Conservation (phyloP, 2,113 vertebrate species). For the Triplophysa tibetana region DNA sequence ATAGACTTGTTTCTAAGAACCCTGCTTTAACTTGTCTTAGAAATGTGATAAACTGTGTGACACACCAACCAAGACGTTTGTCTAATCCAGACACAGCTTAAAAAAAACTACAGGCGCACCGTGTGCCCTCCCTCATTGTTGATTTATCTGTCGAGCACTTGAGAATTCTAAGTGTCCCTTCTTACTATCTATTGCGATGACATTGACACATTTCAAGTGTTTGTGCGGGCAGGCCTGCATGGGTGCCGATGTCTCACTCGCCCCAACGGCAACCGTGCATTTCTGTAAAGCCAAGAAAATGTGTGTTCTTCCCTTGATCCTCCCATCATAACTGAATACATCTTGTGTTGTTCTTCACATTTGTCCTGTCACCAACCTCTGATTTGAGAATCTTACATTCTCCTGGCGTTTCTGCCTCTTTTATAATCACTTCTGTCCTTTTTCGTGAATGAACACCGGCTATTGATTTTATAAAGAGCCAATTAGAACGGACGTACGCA, state of each 20-base stretch:
- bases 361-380: not conserved
- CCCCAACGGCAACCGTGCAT: conserved; percentile 6
- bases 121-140: too few relatives aligned
- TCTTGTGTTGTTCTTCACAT: not conserved
- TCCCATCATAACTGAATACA: conserved; percentile 7
- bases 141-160: not conserved
- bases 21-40: too few relatives aligned
- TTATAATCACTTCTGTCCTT: not conserved
- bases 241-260: not conserved
- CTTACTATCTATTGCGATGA: not conserved
- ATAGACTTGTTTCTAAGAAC: too few relatives aligned
- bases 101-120: too few relatives aligned
- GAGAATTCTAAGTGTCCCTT: not conserved
- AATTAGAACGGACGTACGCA: too few relatives aligned
- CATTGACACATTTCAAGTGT: not conserved
- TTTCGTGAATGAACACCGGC: not conserved
- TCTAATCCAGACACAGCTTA: too few relatives aligned
- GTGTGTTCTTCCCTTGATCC: conserved; percentile 2
- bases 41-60: too few relatives aligned
- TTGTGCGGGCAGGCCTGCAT: too few relatives aligned
- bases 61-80: too few relatives aligned
- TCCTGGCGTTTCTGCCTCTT: not conserved
- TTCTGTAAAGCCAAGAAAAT: not conserved
- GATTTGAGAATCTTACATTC: not conserved
- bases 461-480: not conserved